Base-by-base conservation (phyloP, 2,888 invertebrate genomes). In the Ormyrus labotus region DNA sequence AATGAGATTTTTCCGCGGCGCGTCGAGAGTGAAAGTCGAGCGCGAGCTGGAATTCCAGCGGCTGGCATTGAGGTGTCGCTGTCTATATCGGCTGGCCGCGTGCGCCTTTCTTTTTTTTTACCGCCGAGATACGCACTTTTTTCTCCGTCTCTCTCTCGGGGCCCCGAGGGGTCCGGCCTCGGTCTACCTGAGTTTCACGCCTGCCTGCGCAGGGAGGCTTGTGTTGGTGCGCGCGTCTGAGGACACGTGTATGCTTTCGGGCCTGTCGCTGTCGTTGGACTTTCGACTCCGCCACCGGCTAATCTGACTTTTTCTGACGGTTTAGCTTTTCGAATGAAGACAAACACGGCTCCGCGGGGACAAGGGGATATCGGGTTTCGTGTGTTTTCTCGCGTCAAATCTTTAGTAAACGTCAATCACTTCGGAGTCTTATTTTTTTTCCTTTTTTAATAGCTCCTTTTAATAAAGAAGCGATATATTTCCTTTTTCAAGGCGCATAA, bases 11-110 rank as follows among this genome's bases (percentile, higher is more conserved):
- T 34, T 34, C 34, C 34, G 34, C 34, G 34, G 34, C 34, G 84
- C 84, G 85, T 85, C 84, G 85, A 87, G 85, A 88, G 88, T 88
- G 88, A 88, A 88, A 88, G 88, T 88, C 82, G 85, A 85, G 84
- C 83, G 81, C 84, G 83, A 86, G 85, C 84, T 85, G 87, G 86
- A 86, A 86, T 87, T 85, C 86, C 83, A 86, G 84, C 85, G 80
- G 84, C 83, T 85, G 87, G 85, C 86, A 86, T 87, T 86, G 86
- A 86, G 81, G 84, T 85, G 85, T 87, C 85, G 83, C 83, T 78
- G 78, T 83, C 81, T 78, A 78, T 81, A 84, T 83, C 82, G 82
- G 81, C 80, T 67, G 45, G 47, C 7, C 45, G 69, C 69, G 48
- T 48, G 68, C 69, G 61, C 76, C 61, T 67, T 51, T 69, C 53